Percentiles rank a stretch among this genome's conserved stretches.
phyloP scores from a whole-genome alignment of 1,140 invertebrate species.

The Halyomorpha halys region DNA sequence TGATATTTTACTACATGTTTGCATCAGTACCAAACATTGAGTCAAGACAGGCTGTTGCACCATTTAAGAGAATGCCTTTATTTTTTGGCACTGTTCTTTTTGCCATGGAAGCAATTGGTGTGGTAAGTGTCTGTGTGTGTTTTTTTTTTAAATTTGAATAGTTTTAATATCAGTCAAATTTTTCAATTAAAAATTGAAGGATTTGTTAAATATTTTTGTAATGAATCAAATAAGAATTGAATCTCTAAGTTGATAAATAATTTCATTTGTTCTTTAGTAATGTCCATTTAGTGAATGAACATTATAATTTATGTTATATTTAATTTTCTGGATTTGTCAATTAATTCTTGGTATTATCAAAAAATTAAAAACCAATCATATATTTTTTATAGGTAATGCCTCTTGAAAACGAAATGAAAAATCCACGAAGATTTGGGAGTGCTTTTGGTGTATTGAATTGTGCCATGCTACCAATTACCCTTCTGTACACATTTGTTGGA shows the following conservation, averaged over 20 bases:
- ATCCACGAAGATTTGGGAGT: slow-evolving; percentile 56
- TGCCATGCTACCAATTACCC: slow-evolving; percentile 60
- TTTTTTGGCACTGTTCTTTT: slow-evolving; percentile 56
- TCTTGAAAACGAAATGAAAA: slow-evolving; percentile 76
- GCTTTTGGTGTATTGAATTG: slow-evolving; percentile 63
- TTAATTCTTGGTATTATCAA: no score
- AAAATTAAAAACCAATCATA: no score
- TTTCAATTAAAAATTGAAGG: no score
- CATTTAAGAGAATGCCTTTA: slow-evolving; percentile 42
- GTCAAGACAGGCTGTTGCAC: slow-evolving; percentile 37
- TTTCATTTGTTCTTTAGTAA: not conserved
- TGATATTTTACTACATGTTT: slow-evolving; percentile 60
- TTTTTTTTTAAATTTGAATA: not conserved
- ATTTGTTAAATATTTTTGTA: no score
- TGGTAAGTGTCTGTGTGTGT: slow-evolving; percentile 48
- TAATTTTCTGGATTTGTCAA: not conserved
- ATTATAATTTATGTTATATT: not conserved
- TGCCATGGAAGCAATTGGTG: slow-evolving; percentile 54
- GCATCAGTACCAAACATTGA: slow-evolving; percentile 43
- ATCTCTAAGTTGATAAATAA: not conserved
- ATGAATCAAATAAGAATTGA: no score
- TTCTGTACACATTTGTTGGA: slow-evolving; percentile 66
- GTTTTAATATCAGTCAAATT: no score
- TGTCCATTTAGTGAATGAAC: no score
- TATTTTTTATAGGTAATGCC: slow-evolving; percentile 56